Conservation (phyloP, 1,140 invertebrate species). For the Drosophila albomicans region DNA sequence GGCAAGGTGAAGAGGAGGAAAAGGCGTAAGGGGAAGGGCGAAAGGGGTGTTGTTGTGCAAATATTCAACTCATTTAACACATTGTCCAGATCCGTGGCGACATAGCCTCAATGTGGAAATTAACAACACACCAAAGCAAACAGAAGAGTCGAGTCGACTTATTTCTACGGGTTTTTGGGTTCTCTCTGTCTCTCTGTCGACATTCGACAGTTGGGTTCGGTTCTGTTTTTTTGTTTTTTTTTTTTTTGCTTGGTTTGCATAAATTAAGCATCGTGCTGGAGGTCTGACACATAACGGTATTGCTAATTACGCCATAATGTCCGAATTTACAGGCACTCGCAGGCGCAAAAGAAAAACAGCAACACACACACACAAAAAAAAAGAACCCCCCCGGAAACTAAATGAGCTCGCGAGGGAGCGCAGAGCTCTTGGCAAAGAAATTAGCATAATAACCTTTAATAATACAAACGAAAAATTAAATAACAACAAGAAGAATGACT, state of each 20-base stretch:
- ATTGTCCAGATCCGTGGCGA: slow-evolving; percentile 65
- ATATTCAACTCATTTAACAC: slow-evolving; percentile 75
- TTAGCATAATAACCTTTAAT: slow-evolving; percentile 80
- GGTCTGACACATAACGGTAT: slow-evolving; percentile 69
- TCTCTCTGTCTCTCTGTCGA: not conserved
- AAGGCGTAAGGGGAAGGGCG: too few relatives aligned
- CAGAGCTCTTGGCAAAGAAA: slow-evolving; percentile 41
- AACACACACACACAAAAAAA: too few relatives aligned
- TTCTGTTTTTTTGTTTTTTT: not conserved
- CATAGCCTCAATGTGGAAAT: slow-evolving; percentile 53
- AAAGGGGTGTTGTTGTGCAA: slow-evolving; percentile 37
- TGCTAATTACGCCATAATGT: slow-evolving; percentile 79
- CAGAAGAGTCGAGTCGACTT: slow-evolving; percentile 19
- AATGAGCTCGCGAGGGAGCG: not conserved
- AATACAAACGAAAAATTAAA: slow-evolving; percentile 81
- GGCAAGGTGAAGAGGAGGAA: too few relatives aligned
- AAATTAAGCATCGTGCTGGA: slow-evolving; percentile 69
- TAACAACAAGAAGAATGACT: slow-evolving; percentile 59
- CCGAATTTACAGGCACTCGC: slow-evolving; percentile 49
- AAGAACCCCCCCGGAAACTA: not conserved
- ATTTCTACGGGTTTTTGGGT: slow-evolving; percentile 16
- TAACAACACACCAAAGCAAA: slow-evolving; percentile 31
- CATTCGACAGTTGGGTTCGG: slow-evolving; percentile 8
- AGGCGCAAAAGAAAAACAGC: not conserved
- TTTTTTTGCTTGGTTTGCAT: slow-evolving; percentile 53